These are phyloP conservation scores for Nyctibius grandis DNA, from an alignment of 2,797 vertebrate species.

Conservation along the genomic window DNA sequence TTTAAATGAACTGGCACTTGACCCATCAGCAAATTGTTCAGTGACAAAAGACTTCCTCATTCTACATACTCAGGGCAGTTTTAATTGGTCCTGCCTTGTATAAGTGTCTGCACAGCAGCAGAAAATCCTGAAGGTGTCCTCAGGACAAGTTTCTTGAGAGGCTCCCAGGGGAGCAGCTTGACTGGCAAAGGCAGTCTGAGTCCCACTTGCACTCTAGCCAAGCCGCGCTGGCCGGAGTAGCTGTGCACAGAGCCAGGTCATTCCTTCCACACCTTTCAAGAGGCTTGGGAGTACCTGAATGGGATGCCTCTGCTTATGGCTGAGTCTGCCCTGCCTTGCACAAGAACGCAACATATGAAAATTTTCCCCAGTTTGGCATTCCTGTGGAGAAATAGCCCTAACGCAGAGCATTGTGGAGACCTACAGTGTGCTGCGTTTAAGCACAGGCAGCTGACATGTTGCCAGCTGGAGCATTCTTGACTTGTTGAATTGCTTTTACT, in stretches of 20 bases:
- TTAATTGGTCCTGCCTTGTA: neutral
- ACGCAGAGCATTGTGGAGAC: neutral
- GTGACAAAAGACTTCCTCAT: neutral
- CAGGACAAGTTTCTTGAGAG: neutral
- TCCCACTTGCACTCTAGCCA: neutral
- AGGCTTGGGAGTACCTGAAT: neutral
- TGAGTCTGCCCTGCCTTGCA: neutral
- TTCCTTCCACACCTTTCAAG: neutral
- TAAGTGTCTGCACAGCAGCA: neutral
- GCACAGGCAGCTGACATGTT: neutral
- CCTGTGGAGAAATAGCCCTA: neutral
- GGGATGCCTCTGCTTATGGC: neutral
- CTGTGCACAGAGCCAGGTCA: fast-evolving
- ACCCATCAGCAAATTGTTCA: neutral
- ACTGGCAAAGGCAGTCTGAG: neutral
- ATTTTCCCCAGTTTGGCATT: neutral
- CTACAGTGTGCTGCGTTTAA: neutral
- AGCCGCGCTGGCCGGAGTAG: fast-evolving
- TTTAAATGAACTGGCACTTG: neutral
- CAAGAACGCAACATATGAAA: neutral
- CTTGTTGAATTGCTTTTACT: neutral
- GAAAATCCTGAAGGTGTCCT: neutral
- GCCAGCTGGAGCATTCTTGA: neutral
- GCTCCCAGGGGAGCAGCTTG: neutral
- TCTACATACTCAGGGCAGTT: neutral